Evolutionary conservation across 2,113 vertebrate genomes (phyloP).

Genomic region (Hemicordylus capensis): DNA sequence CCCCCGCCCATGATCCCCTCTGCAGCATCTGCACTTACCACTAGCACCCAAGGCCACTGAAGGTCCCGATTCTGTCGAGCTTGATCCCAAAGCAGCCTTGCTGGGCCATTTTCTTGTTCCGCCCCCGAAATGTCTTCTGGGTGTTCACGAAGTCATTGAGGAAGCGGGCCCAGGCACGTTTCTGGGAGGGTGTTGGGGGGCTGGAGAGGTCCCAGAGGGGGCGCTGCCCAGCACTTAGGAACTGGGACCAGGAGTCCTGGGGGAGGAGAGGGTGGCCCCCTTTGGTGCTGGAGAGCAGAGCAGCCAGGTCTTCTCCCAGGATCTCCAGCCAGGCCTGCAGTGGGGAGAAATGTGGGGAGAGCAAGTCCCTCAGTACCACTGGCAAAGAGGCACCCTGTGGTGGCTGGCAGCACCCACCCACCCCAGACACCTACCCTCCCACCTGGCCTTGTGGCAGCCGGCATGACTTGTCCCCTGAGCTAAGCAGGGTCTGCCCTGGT

Average conservation of each 20-base stretch:
- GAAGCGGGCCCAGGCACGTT: slow-evolving; percentile 45
- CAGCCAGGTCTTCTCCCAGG: neutral
- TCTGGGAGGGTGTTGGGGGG: neutral
- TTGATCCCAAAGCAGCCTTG: slow-evolving; percentile 83
- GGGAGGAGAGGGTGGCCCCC: neutral
- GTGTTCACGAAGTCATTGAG: slow-evolving; percentile 70
- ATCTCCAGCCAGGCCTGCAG: neutral
- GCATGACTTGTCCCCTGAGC: too few relatives aligned
- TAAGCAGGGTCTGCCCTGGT: too few relatives aligned
- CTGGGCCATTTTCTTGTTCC: slow-evolving; percentile 68
- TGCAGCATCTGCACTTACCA: neutral
- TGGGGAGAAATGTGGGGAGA: neutral
- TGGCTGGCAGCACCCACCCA: too few relatives aligned
- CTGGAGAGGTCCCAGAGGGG: neutral
- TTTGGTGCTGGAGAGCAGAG: neutral
- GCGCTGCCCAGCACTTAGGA: neutral
- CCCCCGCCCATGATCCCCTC: rapidly evolving
- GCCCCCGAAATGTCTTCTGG: slow-evolving; percentile 67
- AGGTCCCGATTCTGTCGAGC: slow-evolving; percentile 82
- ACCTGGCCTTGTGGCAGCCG: too few relatives aligned
- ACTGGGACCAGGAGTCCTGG: neutral
- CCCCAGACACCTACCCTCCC: too few relatives aligned
- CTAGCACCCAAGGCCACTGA: slow-evolving; percentile 82
- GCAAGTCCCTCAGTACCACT: too few relatives aligned
- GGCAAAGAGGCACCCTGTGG: neutral